Percentiles rank a stretch among this genome's conserved stretches.
phyloP scores from a whole-genome alignment of 2,797 vertebrate species.

The Peromyscus melanophrys region DNA sequence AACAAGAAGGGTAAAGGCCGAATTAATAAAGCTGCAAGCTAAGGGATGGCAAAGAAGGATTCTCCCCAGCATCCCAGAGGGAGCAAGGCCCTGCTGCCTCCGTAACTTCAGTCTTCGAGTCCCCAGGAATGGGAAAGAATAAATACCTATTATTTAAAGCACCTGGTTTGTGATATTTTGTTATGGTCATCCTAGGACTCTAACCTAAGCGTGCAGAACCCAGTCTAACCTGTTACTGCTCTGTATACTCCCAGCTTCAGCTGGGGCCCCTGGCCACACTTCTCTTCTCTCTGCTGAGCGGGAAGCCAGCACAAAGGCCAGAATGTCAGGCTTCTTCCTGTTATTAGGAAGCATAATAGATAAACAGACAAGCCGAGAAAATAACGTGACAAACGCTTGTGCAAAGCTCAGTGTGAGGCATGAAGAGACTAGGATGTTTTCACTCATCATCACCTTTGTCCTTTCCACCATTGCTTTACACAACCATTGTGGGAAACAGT shows the following conservation, averaged over 20 bases:
- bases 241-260: not conserved
- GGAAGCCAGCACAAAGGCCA: not conserved
- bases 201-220: not conserved
- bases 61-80: not conserved
- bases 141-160: not conserved
- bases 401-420: not conserved
- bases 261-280: not conserved
- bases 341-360: not conserved
- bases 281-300: not conserved
- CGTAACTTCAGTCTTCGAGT: not conserved
- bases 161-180: not conserved
- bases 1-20: not conserved
- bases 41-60: not conserved
- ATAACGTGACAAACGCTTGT: not conserved
- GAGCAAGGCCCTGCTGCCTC: not conserved
- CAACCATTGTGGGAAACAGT: not conserved
- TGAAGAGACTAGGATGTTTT: not conserved
- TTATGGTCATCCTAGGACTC: not conserved
- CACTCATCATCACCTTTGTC: not conserved
- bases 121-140: not conserved
- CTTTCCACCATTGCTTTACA: not conserved
- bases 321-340: not conserved
- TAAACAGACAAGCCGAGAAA: constrained; percentile 7
- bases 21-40: not conserved
- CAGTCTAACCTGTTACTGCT: not conserved